Percentiles rank a stretch among this genome's conserved stretches.
These are phyloP conservation scores for Botia kubotai DNA, from an alignment of 2,797 vertebrate genomes.

Conservation along the genomic window DNA sequence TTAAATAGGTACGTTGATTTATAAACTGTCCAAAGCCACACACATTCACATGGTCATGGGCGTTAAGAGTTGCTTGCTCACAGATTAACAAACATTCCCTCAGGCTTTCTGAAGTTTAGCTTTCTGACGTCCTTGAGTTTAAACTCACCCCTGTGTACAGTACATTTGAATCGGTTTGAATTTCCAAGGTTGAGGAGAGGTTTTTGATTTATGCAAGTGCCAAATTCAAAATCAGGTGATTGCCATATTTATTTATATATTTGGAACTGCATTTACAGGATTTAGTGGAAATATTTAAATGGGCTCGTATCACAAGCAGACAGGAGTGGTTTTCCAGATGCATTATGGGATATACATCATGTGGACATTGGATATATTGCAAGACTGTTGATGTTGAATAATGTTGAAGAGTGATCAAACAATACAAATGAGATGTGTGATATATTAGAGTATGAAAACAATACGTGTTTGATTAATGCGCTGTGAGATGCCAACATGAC, in stretches of 20 bases:
- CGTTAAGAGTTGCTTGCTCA: neutral
- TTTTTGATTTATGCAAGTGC: neutral
- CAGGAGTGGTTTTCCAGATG: no score
- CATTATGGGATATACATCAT: no score
- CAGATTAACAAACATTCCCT: slow-evolving; percentile 10
- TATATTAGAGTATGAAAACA: neutral
- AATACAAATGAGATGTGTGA: neutral
- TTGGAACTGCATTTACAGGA: neutral
- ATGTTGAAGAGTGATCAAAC: neutral
- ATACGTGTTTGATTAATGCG: neutral
- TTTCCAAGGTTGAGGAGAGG: neutral
- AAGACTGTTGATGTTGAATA: no score
- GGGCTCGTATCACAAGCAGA: no score
- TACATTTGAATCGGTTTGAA: neutral
- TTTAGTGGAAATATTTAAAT: no score
- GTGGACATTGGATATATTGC: no score
- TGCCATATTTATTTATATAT: neutral
- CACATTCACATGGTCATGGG: neutral
- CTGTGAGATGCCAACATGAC: neutral
- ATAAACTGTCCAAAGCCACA: neutral
- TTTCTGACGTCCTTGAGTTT: slow-evolving; percentile 5
- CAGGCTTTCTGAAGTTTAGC: neutral
- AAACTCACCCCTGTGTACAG: neutral
- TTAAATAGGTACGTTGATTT: slow-evolving; percentile 1
- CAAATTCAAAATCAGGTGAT: neutral